A percentile compares a stretch with the other conserved stretches of the same genome.
Conservation (phyloP, 2,888 invertebrate species). For the Ochropleura plecta region DNA sequence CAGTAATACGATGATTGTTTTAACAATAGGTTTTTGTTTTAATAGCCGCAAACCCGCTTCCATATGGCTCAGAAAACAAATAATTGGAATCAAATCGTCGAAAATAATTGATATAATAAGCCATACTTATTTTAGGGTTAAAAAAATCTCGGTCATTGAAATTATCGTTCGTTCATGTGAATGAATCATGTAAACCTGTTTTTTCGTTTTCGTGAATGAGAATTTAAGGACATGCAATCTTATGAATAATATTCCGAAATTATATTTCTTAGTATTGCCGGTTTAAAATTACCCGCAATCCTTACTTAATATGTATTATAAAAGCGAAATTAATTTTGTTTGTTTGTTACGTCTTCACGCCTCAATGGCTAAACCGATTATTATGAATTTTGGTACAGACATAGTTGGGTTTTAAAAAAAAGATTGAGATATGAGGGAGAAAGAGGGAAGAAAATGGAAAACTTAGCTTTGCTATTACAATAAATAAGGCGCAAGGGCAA, state of each 20-base stretch:
- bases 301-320: too few relatives aligned
- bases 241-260: constrained; percentile 2
- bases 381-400: too few relatives aligned
- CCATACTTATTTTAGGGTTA: constrained; percentile 28
- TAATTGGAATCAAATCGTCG: constrained; percentile 55
- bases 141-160: constrained; percentile 35
- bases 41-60: constrained; percentile 57
- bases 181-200: constrained; percentile 41
- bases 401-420: too few relatives aligned
- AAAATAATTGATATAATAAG: constrained; percentile 56
- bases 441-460: too few relatives aligned
- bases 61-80: constrained; percentile 64
- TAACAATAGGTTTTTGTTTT: constrained; percentile 68
- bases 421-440: too few relatives aligned
- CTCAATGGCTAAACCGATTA: too few relatives aligned
- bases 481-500: too few relatives aligned
- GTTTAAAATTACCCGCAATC: background rate
- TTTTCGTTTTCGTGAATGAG: constrained; percentile 35
- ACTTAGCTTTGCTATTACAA: too few relatives aligned
- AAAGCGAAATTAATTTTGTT: too few relatives aligned
- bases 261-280: background rate
- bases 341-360: too few relatives aligned
- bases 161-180: constrained; percentile 41
- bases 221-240: constrained; percentile 5
- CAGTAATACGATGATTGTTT: constrained; percentile 75